These are phyloP conservation scores for Ciconia nigra DNA, from an alignment of 2,797 vertebrate species.

Conservation along the genomic window DNA sequence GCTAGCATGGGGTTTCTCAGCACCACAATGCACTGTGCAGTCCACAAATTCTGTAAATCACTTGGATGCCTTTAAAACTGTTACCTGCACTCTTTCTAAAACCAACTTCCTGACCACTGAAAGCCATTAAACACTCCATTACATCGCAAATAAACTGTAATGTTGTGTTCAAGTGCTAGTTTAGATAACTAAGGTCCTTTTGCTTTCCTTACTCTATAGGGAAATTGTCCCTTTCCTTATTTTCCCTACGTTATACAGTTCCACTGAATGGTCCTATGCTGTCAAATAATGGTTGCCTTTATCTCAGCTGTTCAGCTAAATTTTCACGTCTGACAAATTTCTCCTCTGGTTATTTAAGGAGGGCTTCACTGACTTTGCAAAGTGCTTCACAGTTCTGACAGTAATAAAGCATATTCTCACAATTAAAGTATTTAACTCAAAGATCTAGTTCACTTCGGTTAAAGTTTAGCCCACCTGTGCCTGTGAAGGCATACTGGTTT, in stretches of 20 bases:
- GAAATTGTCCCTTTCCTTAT: neutral
- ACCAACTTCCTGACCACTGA: neutral
- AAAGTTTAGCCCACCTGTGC: neutral
- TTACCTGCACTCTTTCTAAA: neutral
- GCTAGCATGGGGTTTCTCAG: neutral
- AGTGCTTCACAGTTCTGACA: neutral
- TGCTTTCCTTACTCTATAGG: neutral
- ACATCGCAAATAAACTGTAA: slow-evolving; percentile 9
- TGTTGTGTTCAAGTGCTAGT: neutral
- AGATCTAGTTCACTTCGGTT: neutral
- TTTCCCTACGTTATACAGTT: neutral
- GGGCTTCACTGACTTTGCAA: neutral
- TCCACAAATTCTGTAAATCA: neutral
- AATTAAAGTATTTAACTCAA: neutral
- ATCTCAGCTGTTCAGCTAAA: neutral
- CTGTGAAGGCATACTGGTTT: neutral
- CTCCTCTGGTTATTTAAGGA: neutral
- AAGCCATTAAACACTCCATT: slow-evolving; percentile 27
- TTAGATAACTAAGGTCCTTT: neutral
- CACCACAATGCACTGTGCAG: neutral
- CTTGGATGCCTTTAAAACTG: neutral
- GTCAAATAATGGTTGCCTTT: neutral
- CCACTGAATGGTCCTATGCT: neutral
- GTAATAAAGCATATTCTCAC: neutral
- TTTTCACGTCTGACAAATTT: neutral